Base-by-base conservation (phyloP, 64 coral and sea anemone genomes). In the Catalaphyllia jardinei region DNA sequence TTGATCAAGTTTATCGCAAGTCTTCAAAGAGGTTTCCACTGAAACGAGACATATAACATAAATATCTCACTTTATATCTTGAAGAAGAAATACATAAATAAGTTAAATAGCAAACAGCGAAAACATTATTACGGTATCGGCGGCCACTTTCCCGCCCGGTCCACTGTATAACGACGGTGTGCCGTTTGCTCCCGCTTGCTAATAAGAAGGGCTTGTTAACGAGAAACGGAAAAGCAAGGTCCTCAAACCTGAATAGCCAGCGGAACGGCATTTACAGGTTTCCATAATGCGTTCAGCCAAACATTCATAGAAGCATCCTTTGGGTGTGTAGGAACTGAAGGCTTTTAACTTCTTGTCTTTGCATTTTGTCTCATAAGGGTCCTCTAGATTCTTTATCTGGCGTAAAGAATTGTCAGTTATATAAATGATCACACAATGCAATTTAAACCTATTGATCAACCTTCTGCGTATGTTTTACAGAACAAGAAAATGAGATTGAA, bases 331-430 rank as follows among this genome's bases (percentile, higher is more conserved):
- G 33, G 24, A 15, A 71, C 10, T 24, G 4, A 16, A 13, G 13
- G 33, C 50, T 42, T 85, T 85, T 35, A 85, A 14, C 13, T 69
- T 85, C 63, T 52, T 85, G 39, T 85, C 64, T 85, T 85, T 2
- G 31, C 81, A 85, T 52, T 71, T 85, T 17, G 81, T 71, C 35
- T 85, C 63, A 31, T 71, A 85, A 27, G 81, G 81, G 10, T 69
- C 35, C 63, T 85, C 38, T 11, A 85, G 81, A 71, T 85, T 85
- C 49, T 46, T 51, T 14, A 85, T 52, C 81, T 85, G 80, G 17
- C 18, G 25, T 27, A 69, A 22, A 69, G 4, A 24, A 10, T 29
- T 11, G 7, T 11, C 18, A 65, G 65, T n/a, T n/a, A 57, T 1
- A 57, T 1, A 27, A 69, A 69, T 9, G 24, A 25, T 24, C 5